Evolutionary conservation across 2,888 invertebrate genomes (phyloP).

Genomic region (Punctoribates punctum): DNA sequence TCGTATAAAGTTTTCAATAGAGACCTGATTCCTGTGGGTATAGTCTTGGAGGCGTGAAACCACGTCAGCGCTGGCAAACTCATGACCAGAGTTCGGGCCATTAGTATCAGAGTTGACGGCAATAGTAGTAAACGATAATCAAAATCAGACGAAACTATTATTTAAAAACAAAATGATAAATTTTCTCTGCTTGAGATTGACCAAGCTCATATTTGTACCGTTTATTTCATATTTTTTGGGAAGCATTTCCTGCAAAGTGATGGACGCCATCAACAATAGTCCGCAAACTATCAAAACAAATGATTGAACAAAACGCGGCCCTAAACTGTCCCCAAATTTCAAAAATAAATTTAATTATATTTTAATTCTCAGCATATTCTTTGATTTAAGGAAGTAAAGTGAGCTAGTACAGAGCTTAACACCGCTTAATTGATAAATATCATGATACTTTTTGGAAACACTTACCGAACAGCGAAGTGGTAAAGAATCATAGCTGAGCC

Average conservation of each 20-base stretch:
- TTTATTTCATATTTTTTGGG: conserved; percentile 13
- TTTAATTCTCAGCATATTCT: not conserved
- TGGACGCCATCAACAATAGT: conserved; percentile 43
- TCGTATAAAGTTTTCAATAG: not conserved
- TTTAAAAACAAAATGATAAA: not conserved
- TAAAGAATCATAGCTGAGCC: conserved; percentile 47
- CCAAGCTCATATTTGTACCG: conserved; percentile 13
- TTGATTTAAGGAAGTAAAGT: no score
- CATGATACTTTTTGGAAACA: no score
- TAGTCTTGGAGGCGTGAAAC: conserved; percentile 46
- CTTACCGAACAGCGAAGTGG: conserved; percentile 47
- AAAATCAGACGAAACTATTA: conserved; percentile 25
- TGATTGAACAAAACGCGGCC: conserved; percentile 40
- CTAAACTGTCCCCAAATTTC: not conserved
- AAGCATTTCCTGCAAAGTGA: conserved; percentile 41
- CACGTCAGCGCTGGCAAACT: conserved; percentile 44
- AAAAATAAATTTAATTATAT: not conserved
- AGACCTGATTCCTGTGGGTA: conserved; percentile 48
- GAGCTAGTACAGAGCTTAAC: no score
- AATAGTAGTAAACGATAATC: conserved; percentile 44
- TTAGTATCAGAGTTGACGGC: conserved; percentile 46
- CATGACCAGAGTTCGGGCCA: conserved; percentile 45
- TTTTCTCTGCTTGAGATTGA: no score
- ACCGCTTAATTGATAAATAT: no score
- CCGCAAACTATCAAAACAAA: conserved; percentile 44